These are phyloP conservation scores for Tridacna gigas DNA, from an alignment of 2,888 invertebrate species.

Conservation along the genomic window DNA sequence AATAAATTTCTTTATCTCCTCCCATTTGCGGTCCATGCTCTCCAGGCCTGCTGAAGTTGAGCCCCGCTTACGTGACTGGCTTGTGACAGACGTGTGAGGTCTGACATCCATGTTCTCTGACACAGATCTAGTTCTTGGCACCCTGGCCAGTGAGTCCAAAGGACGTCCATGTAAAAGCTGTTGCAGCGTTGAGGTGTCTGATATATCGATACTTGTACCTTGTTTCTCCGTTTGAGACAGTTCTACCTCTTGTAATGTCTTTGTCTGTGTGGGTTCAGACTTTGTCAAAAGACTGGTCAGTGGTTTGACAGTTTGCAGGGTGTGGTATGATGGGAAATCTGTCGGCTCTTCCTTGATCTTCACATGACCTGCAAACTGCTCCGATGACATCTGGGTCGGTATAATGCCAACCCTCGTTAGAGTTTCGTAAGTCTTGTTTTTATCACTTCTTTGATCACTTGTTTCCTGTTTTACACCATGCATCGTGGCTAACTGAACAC, in stretches of 20 bases:
- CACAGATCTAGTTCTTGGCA: slow-evolving; percentile 38
- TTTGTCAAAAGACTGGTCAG: neutral
- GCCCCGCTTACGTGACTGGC: slow-evolving; percentile 46
- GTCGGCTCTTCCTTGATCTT: slow-evolving; percentile 22
- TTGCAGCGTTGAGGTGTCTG: slow-evolving; percentile 47
- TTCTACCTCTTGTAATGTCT: slow-evolving; percentile 3
- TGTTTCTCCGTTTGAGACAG: slow-evolving; percentile 8
- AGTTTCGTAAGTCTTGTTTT: slow-evolving; percentile 16
- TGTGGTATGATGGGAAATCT: neutral
- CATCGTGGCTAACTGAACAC: neutral
- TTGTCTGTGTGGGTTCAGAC: slow-evolving; percentile 10
- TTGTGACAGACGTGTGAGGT: slow-evolving; percentile 11
- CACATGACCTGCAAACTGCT: slow-evolving; percentile 16
- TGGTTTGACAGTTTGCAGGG: slow-evolving; percentile 3
- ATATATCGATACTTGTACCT: slow-evolving; percentile 41
- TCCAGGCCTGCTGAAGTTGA: slow-evolving; percentile 52
- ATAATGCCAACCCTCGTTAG: neutral
- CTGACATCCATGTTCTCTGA: slow-evolving; percentile 43
- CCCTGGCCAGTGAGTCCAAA: slow-evolving; percentile 24
- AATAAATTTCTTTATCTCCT: slow-evolving; percentile 78
- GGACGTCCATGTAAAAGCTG: slow-evolving; percentile 39
- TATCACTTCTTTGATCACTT: slow-evolving; percentile 7
- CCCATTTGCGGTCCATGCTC: slow-evolving; percentile 78
- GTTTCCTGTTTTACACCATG: slow-evolving; percentile 27
- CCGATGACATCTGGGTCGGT: neutral